Evolutionary conservation across 2,797 vertebrate genomes (phyloP).

Genomic region (Setipinna tenuifilis): DNA sequence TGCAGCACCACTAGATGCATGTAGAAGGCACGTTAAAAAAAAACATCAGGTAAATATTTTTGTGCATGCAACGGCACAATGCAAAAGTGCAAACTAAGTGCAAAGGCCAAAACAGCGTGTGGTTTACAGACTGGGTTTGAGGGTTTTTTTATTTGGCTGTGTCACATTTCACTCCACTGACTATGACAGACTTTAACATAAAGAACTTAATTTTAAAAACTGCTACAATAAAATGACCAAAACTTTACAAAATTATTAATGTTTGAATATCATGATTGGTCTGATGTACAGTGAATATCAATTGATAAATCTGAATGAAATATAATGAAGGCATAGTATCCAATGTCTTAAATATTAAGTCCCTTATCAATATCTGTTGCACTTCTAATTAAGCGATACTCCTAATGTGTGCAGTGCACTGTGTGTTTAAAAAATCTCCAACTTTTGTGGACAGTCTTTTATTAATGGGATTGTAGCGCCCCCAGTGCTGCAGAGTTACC

Average conservation of each 20-base stretch:
- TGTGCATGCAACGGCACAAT: neutral
- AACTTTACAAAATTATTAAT: neutral
- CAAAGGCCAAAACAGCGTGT: neutral
- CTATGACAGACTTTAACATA: neutral
- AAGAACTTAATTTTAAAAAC: neutral
- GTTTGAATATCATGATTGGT: neutral
- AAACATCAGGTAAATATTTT: neutral
- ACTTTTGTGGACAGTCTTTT: no score
- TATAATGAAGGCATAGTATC: no score
- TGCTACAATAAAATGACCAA: neutral
- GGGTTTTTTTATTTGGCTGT: neutral
- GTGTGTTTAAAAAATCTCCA: no score
- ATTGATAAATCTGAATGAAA: neutral
- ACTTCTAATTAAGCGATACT: neutral
- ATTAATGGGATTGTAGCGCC: no score
- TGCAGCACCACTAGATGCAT: no score
- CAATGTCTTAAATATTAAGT: neutral
- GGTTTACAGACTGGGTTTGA: neutral
- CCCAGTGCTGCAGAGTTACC: no score
- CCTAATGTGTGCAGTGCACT: neutral
- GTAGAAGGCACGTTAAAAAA: neutral
- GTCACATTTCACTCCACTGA: neutral
- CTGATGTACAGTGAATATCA: neutral
- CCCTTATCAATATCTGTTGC: neutral
- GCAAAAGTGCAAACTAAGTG: neutral